Evolutionary conservation across 1,140 invertebrate genomes (phyloP).

Genomic region (Heterodera carotae): DNA sequence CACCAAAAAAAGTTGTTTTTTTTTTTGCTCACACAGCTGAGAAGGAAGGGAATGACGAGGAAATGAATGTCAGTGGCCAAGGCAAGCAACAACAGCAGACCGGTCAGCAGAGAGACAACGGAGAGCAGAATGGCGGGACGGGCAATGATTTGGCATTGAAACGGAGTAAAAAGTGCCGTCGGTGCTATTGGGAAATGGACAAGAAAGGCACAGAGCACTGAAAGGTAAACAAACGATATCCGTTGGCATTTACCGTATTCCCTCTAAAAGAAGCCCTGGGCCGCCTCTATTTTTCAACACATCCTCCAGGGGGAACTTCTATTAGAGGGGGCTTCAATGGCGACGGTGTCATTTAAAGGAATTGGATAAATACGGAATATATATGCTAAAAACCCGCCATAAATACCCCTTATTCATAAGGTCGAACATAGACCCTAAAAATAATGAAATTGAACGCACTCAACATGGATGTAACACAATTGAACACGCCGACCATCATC

Average conservation of each 20-base stretch:
- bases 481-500: constrained; percentile 10
- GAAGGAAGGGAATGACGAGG: constrained; percentile 25
- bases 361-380: too few species aligned
- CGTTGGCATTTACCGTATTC: too few species aligned
- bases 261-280: too few species aligned
- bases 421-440: too few species aligned
- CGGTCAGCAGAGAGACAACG: constrained; percentile 5
- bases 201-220: constrained; percentile 21
- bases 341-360: too few species aligned
- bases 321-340: too few species aligned
- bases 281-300: too few species aligned
- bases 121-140: constrained; percentile 11
- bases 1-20: too few species aligned
- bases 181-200: constrained; percentile 10
- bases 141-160: constrained; percentile 16
- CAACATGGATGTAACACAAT: constrained; percentile 5
- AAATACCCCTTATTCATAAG: too few species aligned
- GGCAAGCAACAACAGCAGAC: constrained; percentile 14
- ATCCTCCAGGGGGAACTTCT: too few species aligned
- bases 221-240: not conserved
- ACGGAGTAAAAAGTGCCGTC: not conserved
- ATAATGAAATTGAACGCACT: not conserved
- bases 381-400: too few species aligned
- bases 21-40: constrained; percentile 20
- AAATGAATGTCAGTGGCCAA: constrained; percentile 20